Evolutionary conservation across 2,113 vertebrate species (phyloP).

Genomic region (Cervus canadensis): DNA sequence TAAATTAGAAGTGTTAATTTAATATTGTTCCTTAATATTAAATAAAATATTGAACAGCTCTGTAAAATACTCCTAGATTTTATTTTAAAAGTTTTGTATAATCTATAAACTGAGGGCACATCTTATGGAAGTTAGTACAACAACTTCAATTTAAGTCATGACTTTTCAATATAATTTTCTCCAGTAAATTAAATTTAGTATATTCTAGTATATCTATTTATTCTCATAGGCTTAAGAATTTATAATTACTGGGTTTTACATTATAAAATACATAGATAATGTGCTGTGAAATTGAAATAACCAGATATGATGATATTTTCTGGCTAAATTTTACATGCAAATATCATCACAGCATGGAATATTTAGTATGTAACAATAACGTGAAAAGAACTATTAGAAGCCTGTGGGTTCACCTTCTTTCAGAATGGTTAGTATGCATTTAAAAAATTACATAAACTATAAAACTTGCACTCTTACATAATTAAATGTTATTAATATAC

Average conservation of each 20-base stretch:
- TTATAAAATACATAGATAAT: neutral
- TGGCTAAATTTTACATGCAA: neutral
- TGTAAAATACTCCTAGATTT: neutral
- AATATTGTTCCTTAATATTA: neutral
- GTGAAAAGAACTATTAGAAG: neutral
- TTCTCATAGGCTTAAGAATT: neutral
- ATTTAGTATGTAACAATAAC: neutral
- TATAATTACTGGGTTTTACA: neutral
- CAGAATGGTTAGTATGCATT: neutral
- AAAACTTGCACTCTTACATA: neutral
- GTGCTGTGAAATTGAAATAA: neutral
- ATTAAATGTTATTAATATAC: constrained; percentile 1
- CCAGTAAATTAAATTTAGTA: neutral
- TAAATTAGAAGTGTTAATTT: neutral
- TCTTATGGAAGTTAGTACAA: neutral
- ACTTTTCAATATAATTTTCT: neutral
- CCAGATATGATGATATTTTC: neutral
- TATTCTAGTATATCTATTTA: neutral
- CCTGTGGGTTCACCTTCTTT: neutral
- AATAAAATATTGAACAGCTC: neutral
- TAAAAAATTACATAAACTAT: neutral
- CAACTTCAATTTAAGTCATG: neutral
- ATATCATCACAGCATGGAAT: neutral
- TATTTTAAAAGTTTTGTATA: neutral
- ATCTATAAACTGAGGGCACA: neutral